Percentiles rank a stretch among this genome's conserved stretches.
These are phyloP conservation scores for Tympanoctomys barrerae DNA, from an alignment of 2,797 vertebrate genomes.

Conservation along the genomic window DNA sequence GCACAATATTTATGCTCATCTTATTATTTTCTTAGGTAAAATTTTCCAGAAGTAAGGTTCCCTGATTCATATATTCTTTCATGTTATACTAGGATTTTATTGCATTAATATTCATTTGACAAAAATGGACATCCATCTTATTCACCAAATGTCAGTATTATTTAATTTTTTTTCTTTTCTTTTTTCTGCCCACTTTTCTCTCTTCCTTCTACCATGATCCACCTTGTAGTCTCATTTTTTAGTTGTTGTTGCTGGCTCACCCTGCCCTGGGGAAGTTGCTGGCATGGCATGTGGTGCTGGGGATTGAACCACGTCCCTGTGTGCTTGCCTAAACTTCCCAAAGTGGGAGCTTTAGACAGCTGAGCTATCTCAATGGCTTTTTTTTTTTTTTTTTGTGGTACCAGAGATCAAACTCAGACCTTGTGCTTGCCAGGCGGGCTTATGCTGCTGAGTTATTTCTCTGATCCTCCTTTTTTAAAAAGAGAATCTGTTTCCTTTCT, in stretches of 20 bases:
- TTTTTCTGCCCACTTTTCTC: neutral
- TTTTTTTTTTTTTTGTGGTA: no score
- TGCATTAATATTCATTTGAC: neutral
- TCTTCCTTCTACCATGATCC: neutral
- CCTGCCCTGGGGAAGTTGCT: no score
- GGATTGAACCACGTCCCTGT: no score
- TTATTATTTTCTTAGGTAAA: conserved; percentile 18
- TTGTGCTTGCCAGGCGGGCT: no score
- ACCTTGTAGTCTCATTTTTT: neutral
- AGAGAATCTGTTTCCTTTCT: neutral
- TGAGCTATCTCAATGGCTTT: no score
- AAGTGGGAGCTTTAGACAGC: no score
- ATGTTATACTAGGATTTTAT: neutral
- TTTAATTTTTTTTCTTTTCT: neutral
- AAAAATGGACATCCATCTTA: neutral
- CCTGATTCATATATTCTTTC: neutral
- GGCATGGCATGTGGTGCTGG: no score
- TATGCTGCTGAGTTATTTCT: no score
- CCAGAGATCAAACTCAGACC: no score
- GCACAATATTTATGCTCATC: neutral
- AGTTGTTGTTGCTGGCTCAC: no score
- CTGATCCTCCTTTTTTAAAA: neutral
- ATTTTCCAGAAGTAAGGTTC: neutral
- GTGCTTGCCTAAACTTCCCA: no score
- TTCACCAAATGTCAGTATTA: neutral